phyloP scores from a whole-genome alignment of 2,113 vertebrate species.

The Odontophorus gujanensis region DNA sequence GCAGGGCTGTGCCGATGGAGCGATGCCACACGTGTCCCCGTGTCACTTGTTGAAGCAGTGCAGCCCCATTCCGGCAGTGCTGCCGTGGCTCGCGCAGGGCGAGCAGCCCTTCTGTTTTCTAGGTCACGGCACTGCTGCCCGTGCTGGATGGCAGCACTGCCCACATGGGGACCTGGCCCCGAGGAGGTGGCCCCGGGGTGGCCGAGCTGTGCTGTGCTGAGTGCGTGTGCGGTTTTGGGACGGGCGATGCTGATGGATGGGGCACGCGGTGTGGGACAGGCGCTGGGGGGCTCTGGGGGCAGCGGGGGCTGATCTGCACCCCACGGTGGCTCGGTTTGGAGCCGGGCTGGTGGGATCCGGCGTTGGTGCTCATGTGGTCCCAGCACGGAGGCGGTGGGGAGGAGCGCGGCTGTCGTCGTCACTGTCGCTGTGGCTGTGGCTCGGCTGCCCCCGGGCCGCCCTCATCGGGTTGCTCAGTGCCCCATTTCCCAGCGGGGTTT shows the following conservation, averaged over 20 bases:
- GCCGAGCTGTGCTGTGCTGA: not conserved
- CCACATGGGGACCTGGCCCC: not conserved
- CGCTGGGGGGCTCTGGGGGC: accelerated
- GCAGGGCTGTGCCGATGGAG: not conserved
- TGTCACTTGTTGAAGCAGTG: slow-evolving; percentile 41
- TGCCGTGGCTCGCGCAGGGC: not conserved
- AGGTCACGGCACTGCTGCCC: slow-evolving; percentile 46
- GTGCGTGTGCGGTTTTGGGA: accelerated
- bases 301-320: not conserved
- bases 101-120: slow-evolving; percentile 47
- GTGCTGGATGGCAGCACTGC: not conserved
- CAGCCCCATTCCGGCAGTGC: not conserved
- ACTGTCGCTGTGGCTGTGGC: not conserved
- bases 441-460: not conserved
- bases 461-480: accelerated
- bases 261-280: accelerated
- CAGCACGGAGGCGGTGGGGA: not conserved
- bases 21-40: not conserved
- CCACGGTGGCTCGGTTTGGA: not conserved
- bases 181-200: not conserved
- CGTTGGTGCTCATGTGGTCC: not conserved
- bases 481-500: accelerated
- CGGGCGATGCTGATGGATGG: not conserved
- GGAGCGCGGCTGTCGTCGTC: not conserved
- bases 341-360: not conserved